Conservation (phyloP, 1,140 invertebrate genomes). For the Drosophila setifemur region DNA sequence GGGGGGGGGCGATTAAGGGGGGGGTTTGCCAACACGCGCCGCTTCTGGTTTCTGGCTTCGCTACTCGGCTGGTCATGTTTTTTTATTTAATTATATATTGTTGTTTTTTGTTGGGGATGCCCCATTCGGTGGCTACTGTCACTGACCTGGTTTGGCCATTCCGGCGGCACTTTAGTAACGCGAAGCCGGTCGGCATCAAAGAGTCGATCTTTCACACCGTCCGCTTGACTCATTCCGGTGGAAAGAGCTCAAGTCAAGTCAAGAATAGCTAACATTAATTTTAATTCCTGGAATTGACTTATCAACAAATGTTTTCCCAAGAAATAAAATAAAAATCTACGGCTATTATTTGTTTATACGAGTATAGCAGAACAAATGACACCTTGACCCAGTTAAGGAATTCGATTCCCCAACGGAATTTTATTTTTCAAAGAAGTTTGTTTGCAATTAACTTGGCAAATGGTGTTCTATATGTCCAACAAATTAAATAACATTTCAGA, state of each 20-base stretch:
- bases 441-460: no score
- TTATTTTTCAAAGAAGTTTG: no score
- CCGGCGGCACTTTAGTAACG: constrained; percentile 7
- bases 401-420: no score
- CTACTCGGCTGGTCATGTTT: not conserved
- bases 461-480: no score
- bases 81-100: not conserved
- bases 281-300: not conserved
- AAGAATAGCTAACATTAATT: constrained; percentile 32
- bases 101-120: constrained; percentile 6
- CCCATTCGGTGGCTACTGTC: constrained; percentile 8
- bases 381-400: no score
- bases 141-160: constrained; percentile 27
- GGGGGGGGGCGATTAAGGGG: not conserved
- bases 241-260: not conserved
- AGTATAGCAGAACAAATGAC: no score
- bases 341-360: no score
- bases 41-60: constrained; percentile 36
- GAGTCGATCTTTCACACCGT: not conserved
- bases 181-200: not conserved
- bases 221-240: constrained; percentile 1
- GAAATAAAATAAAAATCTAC: not conserved
- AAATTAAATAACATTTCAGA: no score
- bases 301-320: not conserved
- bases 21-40: constrained; percentile 52